These are phyloP conservation scores for Paralichthys olivaceus DNA, from an alignment of 2,113 vertebrate species.

Conservation along the genomic window DNA sequence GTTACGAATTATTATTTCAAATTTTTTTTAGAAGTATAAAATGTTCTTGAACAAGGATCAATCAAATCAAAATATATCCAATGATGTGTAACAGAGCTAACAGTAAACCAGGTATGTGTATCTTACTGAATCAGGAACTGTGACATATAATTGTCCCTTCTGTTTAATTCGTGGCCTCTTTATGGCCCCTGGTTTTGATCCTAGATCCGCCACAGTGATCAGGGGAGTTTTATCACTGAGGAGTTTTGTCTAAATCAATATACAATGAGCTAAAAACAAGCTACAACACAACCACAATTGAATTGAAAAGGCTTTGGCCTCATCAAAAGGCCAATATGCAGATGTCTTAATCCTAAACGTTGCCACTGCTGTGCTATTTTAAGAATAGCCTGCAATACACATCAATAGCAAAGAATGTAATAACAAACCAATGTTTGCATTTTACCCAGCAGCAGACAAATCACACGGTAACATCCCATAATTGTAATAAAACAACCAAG, in stretches of 20 bases:
- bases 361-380: slow-evolving; percentile 12
- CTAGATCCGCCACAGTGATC: background rate
- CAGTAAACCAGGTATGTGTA: too few relatives aligned
- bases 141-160: too few relatives aligned
- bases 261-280: background rate
- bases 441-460: slow-evolving; percentile 27
- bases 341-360: background rate
- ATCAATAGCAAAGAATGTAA: slow-evolving; percentile 12
- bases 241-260: slow-evolving; percentile 26
- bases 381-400: slow-evolving; percentile 11
- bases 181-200: too few relatives aligned
- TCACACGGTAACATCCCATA: slow-evolving; percentile 35
- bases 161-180: too few relatives aligned
- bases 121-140: too few relatives aligned
- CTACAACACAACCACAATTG: background rate
- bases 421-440: slow-evolving; percentile 30
- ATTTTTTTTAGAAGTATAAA: too few relatives aligned
- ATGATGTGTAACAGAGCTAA: too few relatives aligned
- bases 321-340: slow-evolving; percentile 13
- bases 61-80: too few relatives aligned
- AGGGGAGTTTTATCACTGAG: slow-evolving; percentile 13
- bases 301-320: background rate
- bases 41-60: too few relatives aligned
- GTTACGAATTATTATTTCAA: too few relatives aligned
- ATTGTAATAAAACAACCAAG: slow-evolving; percentile 50